Percentiles rank a stretch among this genome's conserved stretches.
phyloP scores from a whole-genome alignment of 2,113 vertebrate genomes.

The Xiphophorus hellerii region DNA sequence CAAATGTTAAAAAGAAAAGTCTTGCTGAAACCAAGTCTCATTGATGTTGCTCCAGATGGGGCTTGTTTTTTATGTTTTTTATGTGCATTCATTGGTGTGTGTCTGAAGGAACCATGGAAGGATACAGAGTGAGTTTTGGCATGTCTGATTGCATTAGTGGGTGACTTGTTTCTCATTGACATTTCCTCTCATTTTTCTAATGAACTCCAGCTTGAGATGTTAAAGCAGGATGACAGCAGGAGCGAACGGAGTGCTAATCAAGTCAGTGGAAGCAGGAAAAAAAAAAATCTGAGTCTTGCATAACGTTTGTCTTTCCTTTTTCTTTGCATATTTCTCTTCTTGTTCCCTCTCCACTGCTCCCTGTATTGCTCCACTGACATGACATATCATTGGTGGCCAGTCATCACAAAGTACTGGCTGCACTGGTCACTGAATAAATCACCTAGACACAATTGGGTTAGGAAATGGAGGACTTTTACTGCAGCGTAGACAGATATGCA shows the following conservation, averaged over 20 bases:
- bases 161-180: conserved; percentile 67
- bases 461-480: conserved; percentile 29
- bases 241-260: conserved; percentile 76
- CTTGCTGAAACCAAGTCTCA: conserved; percentile 53
- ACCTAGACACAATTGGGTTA: conserved; percentile 74
- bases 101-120: conserved; percentile 4
- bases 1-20: background rate
- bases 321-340: background rate
- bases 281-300: conserved; percentile 2
- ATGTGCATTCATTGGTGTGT: background rate
- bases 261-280: conserved; percentile 68
- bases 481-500: conserved; percentile 8
- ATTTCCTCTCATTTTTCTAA: conserved; percentile 74
- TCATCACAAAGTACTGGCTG: conserved; percentile 54
- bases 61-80: conserved; percentile 27
- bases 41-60: background rate
- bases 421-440: conserved; percentile 75
- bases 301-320: conserved; percentile 33
- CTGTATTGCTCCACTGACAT: conserved; percentile 47
- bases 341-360: conserved; percentile 7
- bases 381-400: conserved; percentile 73
- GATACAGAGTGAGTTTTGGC: conserved; percentile 22
- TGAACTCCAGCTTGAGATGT: conserved; percentile 71
- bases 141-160: conserved; percentile 64
- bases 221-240: conserved; percentile 78